These are phyloP conservation scores for Cerceris rybyensis DNA, from an alignment of 2,888 invertebrate genomes.

Conservation along the genomic window DNA sequence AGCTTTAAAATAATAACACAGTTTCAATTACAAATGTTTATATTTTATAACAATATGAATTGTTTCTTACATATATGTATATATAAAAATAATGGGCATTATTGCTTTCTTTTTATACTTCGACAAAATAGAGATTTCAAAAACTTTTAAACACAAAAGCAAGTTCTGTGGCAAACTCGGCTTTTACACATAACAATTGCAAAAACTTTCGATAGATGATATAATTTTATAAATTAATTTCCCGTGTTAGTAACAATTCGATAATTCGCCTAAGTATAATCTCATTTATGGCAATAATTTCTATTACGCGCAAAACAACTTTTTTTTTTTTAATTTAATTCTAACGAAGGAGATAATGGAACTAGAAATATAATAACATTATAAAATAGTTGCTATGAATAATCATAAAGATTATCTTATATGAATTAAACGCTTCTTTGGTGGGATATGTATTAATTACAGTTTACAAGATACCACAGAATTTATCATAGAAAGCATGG, in stretches of 20 bases:
- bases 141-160: conserved; percentile 42
- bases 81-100: conserved; percentile 74
- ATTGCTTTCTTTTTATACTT: conserved; percentile 63
- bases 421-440: conserved; percentile 46
- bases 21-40: conserved; percentile 45
- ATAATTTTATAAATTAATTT: conserved; percentile 47
- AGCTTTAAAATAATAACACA: conserved; percentile 13
- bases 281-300: conserved; percentile 14
- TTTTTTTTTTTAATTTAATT: neutral
- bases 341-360: conserved; percentile 1
- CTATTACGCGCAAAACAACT: conserved; percentile 8
- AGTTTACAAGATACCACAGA: conserved; percentile 30
- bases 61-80: conserved; percentile 60
- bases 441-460: conserved; percentile 38
- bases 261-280: conserved; percentile 4
- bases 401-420: conserved; percentile 18
- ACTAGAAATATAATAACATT: conserved; percentile 7
- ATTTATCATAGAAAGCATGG: conserved; percentile 15
- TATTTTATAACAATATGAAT: conserved; percentile 63
- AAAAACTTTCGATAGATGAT: conserved; percentile 45
- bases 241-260: conserved; percentile 23
- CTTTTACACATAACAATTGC: conserved; percentile 48
- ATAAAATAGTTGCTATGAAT: conserved; percentile 8
- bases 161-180: conserved; percentile 52
- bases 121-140: conserved; percentile 65